Evolutionary conservation across 1,140 invertebrate species (phyloP).

Genomic region (Drosophila obscura): DNA sequence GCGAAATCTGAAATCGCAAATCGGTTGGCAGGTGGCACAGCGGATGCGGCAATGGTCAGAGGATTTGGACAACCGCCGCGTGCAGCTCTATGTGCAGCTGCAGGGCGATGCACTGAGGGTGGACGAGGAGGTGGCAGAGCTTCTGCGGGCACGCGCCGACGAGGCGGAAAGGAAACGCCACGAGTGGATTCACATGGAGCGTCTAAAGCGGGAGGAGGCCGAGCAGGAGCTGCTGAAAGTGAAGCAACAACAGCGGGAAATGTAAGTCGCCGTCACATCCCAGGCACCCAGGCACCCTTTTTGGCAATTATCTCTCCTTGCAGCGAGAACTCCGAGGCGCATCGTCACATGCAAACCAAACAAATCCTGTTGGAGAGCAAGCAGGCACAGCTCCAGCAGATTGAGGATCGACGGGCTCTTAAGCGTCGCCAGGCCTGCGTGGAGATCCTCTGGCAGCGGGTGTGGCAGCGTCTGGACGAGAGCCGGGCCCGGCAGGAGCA

Average conservation of each 20-base stretch:
- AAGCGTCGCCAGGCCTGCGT: constrained; percentile 40
- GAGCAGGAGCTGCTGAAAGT: constrained; percentile 55
- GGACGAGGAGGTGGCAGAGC: constrained; percentile 42
- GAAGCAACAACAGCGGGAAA: constrained; percentile 62
- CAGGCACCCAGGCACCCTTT: no score
- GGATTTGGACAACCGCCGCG: constrained; percentile 51
- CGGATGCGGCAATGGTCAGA: constrained; percentile 40
- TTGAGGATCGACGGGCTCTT: constrained; percentile 51
- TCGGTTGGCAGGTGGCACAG: constrained; percentile 46
- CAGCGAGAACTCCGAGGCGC: constrained; percentile 65
- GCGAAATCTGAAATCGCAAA: constrained; percentile 62
- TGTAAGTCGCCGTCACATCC: constrained; percentile 30
- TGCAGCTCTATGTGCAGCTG: constrained; percentile 37
- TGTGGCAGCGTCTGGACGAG: constrained; percentile 43
- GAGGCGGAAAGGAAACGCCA: constrained; percentile 39
- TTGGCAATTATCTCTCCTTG: background rate
- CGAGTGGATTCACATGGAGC: constrained; percentile 62
- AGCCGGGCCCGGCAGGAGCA: constrained; percentile 36
- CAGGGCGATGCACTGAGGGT: constrained; percentile 36
- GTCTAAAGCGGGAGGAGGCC: constrained; percentile 38
- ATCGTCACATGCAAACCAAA: constrained; percentile 60
- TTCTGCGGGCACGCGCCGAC: constrained; percentile 29
- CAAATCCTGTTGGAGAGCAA: constrained; percentile 63
- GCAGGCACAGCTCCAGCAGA: constrained; percentile 66
- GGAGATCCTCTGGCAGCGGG: constrained; percentile 59